Conservation (phyloP, 2,113 vertebrate genomes). For the Gorsachius goisagi region DNA sequence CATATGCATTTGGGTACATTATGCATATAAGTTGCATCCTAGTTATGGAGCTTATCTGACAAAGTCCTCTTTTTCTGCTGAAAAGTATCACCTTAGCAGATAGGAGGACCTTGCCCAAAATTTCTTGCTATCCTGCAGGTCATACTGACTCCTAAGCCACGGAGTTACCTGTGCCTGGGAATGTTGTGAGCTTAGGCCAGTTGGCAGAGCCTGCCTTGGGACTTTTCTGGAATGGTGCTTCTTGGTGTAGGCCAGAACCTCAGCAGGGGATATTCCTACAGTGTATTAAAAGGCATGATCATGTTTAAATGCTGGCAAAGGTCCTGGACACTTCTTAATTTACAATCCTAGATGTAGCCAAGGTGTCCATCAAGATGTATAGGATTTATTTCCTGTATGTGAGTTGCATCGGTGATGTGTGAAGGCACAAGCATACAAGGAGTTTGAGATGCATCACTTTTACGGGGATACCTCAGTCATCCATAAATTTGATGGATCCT, state of each 20-base stretch:
- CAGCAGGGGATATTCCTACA: background rate
- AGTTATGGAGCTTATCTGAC: background rate
- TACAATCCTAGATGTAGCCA: background rate
- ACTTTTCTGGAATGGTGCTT: background rate
- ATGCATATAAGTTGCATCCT: background rate
- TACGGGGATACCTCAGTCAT: accelerated
- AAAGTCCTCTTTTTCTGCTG: background rate
- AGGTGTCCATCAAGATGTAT: accelerated
- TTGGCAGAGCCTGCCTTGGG: background rate
- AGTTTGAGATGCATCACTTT: background rate
- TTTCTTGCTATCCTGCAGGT: background rate
- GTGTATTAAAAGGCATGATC: background rate
- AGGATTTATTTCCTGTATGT: background rate
- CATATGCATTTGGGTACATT: background rate
- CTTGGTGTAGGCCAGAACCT: accelerated
- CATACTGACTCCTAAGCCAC: background rate
- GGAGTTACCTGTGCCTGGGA: background rate
- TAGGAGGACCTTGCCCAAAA: background rate
- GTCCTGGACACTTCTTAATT: background rate
- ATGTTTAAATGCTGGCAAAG: background rate
- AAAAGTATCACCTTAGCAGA: background rate
- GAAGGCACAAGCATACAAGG: background rate
- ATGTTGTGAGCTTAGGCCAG: background rate
- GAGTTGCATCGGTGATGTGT: background rate
- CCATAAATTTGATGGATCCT: background rate